Base-by-base conservation (phyloP, 2,888 invertebrate species). In the Cheilosia scutellata region DNA sequence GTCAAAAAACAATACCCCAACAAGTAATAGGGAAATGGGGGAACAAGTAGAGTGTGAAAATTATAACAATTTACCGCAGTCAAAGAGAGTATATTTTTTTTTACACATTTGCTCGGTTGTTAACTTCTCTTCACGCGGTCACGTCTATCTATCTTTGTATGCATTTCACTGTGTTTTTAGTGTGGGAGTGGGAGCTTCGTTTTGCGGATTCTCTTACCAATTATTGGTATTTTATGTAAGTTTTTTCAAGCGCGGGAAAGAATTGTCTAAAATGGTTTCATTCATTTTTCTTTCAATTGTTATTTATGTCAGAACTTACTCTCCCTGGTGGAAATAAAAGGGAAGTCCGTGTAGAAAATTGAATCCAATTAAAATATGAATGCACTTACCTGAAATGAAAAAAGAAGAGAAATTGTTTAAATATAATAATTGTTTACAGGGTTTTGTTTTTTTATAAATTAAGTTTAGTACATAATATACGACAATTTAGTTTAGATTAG, bases 51-150 rank as follows among this genome's bases (percentile, higher is more conserved):
- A 87, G 87, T 87, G 87, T 87, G 82, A 87, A 87, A 68, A 82
- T 87, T 87, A 82, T 82, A 87, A 87, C 87, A 87, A 87, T 87
- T 87, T 74, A 74, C 82, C 75, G 49, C 63, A 77, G 80, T 71
- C 20, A 16, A 7, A 72, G 68, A 25, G 11, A 9, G 5, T n/a
- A 7, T 16, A 2, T 33, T 68, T 68, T 74, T 74, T 42, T 86
- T 76, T 6, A 37, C 37, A 37, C 11, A 37, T 37, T 37, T 37
- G 37, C 49, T 72, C 71, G 80, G 75, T 84, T 75, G 80, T 84
- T 76, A 80, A 74, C 63, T 74, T 78, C 47, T 57, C 57, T 16
- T 42, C 25, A 9, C 33, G 9, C 16, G 31, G 13, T 33, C 40
- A 16, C 33, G 57, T 55, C 62, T 62, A 13, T 49, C 47, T 57